Percentiles rank a stretch among this genome's conserved stretches.
Evolutionary conservation across 2,113 vertebrate species (phyloP).

Genomic region (Datnioides undecimradiatus): DNA sequence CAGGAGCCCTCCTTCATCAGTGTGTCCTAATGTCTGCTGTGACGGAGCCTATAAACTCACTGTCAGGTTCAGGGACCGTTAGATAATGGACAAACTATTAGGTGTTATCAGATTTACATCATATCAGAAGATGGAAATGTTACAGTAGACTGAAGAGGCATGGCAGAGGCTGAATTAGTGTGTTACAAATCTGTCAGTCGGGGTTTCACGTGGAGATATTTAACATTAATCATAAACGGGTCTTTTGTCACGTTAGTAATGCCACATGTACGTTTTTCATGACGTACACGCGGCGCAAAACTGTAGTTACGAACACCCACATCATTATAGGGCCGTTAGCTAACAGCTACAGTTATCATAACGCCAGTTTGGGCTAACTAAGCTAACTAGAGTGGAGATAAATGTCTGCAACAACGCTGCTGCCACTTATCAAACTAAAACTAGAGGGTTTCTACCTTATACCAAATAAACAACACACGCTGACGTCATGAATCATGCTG

Average conservation of each 20-base stretch:
- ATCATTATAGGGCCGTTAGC: background rate
- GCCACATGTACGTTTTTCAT: background rate
- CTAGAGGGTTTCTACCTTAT: rapidly evolving
- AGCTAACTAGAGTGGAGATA: background rate
- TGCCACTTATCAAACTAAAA: background rate
- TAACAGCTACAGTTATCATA: background rate
- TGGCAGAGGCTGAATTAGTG: background rate
- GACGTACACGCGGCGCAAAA: background rate
- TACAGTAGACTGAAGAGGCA: background rate
- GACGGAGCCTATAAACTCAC: background rate
- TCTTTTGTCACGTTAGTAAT: background rate
- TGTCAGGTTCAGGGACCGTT: background rate
- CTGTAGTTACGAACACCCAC: background rate
- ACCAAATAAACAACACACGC: background rate
- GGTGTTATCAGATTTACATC: too few species aligned
- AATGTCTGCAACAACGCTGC: background rate
- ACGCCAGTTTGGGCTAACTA: background rate
- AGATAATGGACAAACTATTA: background rate
- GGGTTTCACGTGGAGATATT: background rate
- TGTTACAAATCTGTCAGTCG: background rate
- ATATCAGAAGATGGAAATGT: background rate
- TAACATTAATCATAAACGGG: too few species aligned
- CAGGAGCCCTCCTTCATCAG: too few species aligned
- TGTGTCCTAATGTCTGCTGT: background rate
- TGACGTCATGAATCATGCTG: background rate